phyloP scores from a whole-genome alignment of 2,888 invertebrate species.

The Ichneumoninae sp. region DNA sequence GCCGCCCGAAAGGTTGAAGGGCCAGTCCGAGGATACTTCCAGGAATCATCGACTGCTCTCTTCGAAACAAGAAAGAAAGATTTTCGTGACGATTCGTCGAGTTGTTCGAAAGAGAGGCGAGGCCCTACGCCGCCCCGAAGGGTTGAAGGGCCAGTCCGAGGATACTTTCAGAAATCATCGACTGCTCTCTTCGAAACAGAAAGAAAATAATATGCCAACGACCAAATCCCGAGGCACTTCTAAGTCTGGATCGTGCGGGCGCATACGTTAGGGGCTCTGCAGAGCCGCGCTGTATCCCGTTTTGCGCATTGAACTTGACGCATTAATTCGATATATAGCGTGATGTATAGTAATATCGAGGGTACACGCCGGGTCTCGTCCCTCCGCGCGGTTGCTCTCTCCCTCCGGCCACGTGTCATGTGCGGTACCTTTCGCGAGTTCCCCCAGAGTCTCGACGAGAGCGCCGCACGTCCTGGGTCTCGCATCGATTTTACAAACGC shows the following conservation, averaged over 20 bases:
- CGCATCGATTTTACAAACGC: slow-evolving; percentile 67
- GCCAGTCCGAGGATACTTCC: background rate
- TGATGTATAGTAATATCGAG: slow-evolving; percentile 3
- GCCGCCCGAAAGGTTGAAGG: background rate
- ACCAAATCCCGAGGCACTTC: background rate
- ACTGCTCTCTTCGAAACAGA: background rate
- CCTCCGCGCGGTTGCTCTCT: slow-evolving; percentile 17
- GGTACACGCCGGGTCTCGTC: slow-evolving; percentile 30
- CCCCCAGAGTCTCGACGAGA: slow-evolving; percentile 47
- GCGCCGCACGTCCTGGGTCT: slow-evolving; percentile 43
- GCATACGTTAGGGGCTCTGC: slow-evolving; percentile 22
- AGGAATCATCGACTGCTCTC: background rate
- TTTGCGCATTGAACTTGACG: slow-evolving; percentile 60
- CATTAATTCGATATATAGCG: slow-evolving; percentile 51
- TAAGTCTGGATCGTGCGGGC: background rate
- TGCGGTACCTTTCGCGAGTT: slow-evolving; percentile 42
- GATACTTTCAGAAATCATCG: background rate
- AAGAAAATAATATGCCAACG: background rate
- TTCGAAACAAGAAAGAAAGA: background rate
- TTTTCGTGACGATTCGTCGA: background rate
- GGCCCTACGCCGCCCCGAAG: background rate
- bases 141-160: background rate
- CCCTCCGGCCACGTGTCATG: slow-evolving; percentile 41
- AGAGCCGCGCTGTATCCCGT: slow-evolving; percentile 14
- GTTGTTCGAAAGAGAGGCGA: background rate